These are phyloP conservation scores for Dascillus cervinus DNA, from an alignment of 2,888 invertebrate species.

Conservation along the genomic window DNA sequence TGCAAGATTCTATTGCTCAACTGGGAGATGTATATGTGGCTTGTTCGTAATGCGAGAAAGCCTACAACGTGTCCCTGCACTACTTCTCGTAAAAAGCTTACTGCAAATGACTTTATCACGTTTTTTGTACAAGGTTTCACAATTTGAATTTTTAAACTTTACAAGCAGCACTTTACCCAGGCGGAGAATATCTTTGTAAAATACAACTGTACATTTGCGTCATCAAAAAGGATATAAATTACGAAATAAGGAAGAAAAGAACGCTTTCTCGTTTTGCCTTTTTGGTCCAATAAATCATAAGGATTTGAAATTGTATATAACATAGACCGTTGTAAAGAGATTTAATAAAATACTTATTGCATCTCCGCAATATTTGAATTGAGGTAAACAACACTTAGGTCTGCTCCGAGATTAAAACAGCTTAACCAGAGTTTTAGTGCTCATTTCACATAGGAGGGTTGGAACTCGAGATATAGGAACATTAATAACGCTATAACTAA, in stretches of 20 bases:
- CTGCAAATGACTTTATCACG: constrained; percentile 23
- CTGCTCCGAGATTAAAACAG: constrained; percentile 25
- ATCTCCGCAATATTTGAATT: constrained; percentile 16
- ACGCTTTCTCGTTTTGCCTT: no score
- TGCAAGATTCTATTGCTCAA: constrained; percentile 24
- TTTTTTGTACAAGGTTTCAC: constrained; percentile 6
- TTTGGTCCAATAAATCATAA: no score
- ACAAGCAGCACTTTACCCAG: no score
- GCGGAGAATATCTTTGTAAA: no score
- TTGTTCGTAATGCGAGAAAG: constrained; percentile 28
- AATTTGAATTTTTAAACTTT: constrained; percentile 13
- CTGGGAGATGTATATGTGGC: constrained; percentile 29
- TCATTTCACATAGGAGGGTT: constrained; percentile 24
- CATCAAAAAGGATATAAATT: neutral
- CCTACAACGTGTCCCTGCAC: constrained; percentile 18
- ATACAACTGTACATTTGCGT: no score
- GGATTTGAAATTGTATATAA: no score
- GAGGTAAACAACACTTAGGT: constrained; percentile 22
- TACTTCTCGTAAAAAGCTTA: constrained; percentile 29
- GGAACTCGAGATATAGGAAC: constrained; percentile 16
- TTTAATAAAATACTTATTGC: constrained; percentile 13
- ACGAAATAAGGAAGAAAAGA: no score
- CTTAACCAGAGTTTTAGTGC: constrained; percentile 26
- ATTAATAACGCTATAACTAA: constrained; percentile 15
- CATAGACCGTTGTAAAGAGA: no score